Evolutionary conservation across 2,113 vertebrate species (phyloP), one percentile per base, ranked within the genome.

Genomic region (Crotalus helleri): DNA sequence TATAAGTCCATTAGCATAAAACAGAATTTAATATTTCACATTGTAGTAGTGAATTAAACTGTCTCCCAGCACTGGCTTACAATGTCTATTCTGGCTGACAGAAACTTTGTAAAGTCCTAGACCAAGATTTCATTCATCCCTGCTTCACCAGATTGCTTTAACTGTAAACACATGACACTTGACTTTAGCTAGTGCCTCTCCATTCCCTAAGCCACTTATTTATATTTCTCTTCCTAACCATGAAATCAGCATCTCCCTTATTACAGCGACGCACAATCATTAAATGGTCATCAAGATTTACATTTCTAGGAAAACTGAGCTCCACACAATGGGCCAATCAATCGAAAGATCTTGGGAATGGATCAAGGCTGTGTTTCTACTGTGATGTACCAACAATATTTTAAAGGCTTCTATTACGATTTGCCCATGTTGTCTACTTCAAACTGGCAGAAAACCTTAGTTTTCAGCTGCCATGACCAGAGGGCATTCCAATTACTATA

Each of bases 131-230:
- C 29, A 69, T 69, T 33, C 13, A 69, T 69, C 64, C 29, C 54
- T 39, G n/a, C 11, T 89, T 89, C 54, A 23, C 21, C 5, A 64
- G 29, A 59, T 59, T 19, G 24, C 61, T 74, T 24, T 39, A 91
- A 91, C 49, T 74, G 23, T 21, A 53, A 54, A 81, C 26, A 86
- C 81, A 33, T 23, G 61, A 4, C 51, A 81, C n/a, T 54, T 64
- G 61, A 64, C 26, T 64, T 64, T n/a, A 64, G 11, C 61, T 64
- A 13, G 11, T 61, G 26, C 29, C 1, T n/a, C 29, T 69, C 29
- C 1, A n/a, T n/a, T n/a, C 1, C 12, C 29, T 5, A n/a, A 0
- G 1, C 15, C 29, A 69, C 8, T 59, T n/a, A n/a, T 61, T 64
- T 61, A 69, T 69, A 69, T 69, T 69, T 69, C 33, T 13, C 64